Evolutionary conservation across 2,797 vertebrate genomes (phyloP), one percentile per base, ranked within the genome.

Genomic region (Paedocypris micromegethes): DNA sequence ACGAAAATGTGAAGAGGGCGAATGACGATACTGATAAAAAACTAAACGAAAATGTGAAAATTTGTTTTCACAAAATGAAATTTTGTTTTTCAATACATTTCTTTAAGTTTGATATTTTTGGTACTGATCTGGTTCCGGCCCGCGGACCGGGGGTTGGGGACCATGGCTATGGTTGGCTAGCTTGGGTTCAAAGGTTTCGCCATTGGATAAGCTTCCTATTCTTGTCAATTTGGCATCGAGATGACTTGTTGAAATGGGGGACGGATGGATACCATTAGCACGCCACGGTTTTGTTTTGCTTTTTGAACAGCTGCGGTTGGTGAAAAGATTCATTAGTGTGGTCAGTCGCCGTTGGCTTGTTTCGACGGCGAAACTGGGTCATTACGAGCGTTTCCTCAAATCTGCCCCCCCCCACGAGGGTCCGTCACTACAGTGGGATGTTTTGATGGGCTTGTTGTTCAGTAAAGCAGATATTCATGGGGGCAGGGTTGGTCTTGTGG

Each of bases 401-500:
- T 81, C 83, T 82, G 79, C 79, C 76, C 23, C 23, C 23, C 23
- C 77, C 80, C 77, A 79, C 73, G 76, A 84, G 82, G 79, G 82
- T 83, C 75, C 64, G 4, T 57, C 54, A 79, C 76, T 75, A 79
- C 75, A 68, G 78, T 73, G 55, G 79, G 78, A 84, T 79, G 84
- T 58, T 59, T 47, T 58, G 66, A 52, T 49, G 67, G 78, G 73
- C 52, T 62, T 68, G 69, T 61, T 52, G 52, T 82, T 78, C 66
- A 73, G 82, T 73, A 80, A 80, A 79, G 80, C 71, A 81, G 83
- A 77, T 72, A 66, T 59, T 48, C 81, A 80, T 88, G 86, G 86
- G 72, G 87, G 87, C 60, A 82, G 88, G 87, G 86, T 84, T 83
- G 79, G 80, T 78, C 80, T 81, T 81, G 85, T 83, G 51, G 49